phyloP scores from a whole-genome alignment of 1,140 invertebrate genomes.

The Drosophila lacertosa region DNA sequence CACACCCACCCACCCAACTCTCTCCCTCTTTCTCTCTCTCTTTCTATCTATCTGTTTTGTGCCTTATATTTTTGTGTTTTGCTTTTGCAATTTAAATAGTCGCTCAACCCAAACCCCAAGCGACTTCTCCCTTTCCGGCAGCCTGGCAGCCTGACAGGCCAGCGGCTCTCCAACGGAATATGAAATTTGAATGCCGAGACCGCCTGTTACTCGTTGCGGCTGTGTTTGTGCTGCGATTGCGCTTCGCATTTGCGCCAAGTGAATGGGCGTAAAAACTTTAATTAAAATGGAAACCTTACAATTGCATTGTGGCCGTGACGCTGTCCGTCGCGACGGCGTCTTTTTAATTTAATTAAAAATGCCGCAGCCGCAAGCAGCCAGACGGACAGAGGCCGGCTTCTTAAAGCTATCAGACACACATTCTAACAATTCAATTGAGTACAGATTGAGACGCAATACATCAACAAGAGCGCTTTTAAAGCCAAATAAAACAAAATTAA shows the following conservation, averaged over 20 bases:
- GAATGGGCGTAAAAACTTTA: constrained; percentile 77
- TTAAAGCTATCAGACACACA: constrained; percentile 39
- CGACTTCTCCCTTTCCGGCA: too few relatives aligned
- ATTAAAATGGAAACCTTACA: constrained; percentile 81
- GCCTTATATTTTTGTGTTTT: constrained; percentile 36
- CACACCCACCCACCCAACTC: background rate
- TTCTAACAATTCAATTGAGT: constrained; percentile 11
- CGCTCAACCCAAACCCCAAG: constrained; percentile 17
- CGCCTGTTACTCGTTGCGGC: constrained; percentile 14
- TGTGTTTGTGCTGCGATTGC: constrained; percentile 66
- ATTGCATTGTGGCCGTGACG: constrained; percentile 70
- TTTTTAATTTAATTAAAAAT: constrained; percentile 79
- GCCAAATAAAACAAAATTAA: constrained; percentile 32
- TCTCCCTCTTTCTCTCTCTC: constrained; percentile 6
- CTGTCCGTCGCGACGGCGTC: constrained; percentile 44
- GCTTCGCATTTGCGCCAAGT: constrained; percentile 47
- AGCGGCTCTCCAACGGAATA: constrained; percentile 61
- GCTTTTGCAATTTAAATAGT: constrained; percentile 55
- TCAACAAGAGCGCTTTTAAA: constrained; percentile 38
- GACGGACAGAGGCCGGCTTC: constrained; percentile 26
- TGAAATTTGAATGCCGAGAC: constrained; percentile 59
- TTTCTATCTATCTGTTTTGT: constrained; percentile 9
- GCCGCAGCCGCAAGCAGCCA: constrained; percentile 40
- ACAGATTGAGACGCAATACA: constrained; percentile 8
- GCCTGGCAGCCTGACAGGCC: background rate